These are phyloP conservation scores for Byasa hedistus DNA, from an alignment of 2,888 invertebrate genomes.

Conservation along the genomic window DNA sequence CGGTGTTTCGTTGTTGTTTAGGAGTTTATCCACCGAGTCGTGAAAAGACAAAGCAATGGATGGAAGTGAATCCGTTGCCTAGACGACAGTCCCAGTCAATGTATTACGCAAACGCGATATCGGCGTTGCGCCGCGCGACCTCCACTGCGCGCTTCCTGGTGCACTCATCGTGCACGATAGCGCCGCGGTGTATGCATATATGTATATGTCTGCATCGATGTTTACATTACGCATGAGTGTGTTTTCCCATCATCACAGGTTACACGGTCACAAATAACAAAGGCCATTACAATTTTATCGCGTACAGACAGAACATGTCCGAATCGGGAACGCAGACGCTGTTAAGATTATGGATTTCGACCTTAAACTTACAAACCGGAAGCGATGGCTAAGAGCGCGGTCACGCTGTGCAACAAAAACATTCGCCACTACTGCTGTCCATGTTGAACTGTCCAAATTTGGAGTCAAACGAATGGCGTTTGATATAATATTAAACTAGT, in stretches of 20 bases:
- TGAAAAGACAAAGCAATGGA: background rate
- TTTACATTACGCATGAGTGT: background rate
- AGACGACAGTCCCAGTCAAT: slow-evolving; percentile 4
- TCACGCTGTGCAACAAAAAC: background rate
- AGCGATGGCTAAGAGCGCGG: background rate
- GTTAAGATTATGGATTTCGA: background rate
- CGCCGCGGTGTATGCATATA: too few species aligned
- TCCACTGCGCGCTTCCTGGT: slow-evolving; percentile 39
- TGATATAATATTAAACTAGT: too few species aligned
- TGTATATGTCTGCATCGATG: background rate
- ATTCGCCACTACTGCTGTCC: background rate
- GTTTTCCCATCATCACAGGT: too few species aligned
- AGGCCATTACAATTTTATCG: too few species aligned
- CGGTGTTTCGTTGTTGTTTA: too few species aligned
- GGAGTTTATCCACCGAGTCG: too few species aligned
- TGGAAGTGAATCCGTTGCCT: background rate
- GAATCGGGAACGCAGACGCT: background rate
- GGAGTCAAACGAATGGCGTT: background rate
- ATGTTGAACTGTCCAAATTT: background rate
- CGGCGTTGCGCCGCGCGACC: slow-evolving; percentile 31
- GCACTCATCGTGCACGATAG: slow-evolving; percentile 26
- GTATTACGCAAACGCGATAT: slow-evolving; percentile 24
- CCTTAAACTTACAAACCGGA: background rate
- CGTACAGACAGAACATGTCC: background rate
- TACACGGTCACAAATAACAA: too few species aligned